These are phyloP conservation scores for Poeciliopsis prolifica DNA, from an alignment of 2,113 vertebrate species.

Conservation along the genomic window DNA sequence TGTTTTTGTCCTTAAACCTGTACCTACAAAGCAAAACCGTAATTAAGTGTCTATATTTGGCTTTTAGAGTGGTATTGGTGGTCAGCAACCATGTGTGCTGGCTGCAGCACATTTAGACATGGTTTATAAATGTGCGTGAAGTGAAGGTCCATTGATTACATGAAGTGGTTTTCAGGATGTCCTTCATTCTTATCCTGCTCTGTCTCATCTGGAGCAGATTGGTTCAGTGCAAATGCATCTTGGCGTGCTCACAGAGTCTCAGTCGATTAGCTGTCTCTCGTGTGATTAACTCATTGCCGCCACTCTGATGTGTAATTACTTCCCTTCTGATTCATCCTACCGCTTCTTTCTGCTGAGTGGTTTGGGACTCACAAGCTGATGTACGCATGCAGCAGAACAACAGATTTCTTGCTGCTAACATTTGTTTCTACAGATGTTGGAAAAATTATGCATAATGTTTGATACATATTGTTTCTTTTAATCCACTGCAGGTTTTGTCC, in stretches of 20 bases:
- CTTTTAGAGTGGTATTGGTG: conserved; percentile 45
- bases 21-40: conserved; percentile 55
- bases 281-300: conserved; percentile 51
- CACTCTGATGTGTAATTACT: conserved; percentile 28
- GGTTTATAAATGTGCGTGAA: conserved; percentile 57
- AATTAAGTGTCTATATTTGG: conserved; percentile 53
- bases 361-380: neutral
- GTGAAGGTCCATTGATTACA: conserved; percentile 66
- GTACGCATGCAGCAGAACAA: neutral
- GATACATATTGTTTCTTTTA: too few species aligned
- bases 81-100: conserved; percentile 54
- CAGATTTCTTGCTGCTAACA: neutral
- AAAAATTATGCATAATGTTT: neutral
- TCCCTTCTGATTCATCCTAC: conserved; percentile 7
- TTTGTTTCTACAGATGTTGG: neutral
- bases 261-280: conserved; percentile 55
- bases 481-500: neutral
- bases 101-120: conserved; percentile 63
- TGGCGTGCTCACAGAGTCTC: conserved; percentile 43
- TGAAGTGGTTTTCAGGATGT: conserved; percentile 55
- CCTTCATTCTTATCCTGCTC: conserved; percentile 48
- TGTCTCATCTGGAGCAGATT: conserved; percentile 60
- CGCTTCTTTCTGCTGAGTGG: conserved; percentile 3
- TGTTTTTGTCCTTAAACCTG: conserved; percentile 53
- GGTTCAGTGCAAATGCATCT: conserved; percentile 55